Conservation (phyloP, 2,888 invertebrate species). For the Phengaris alcon region DNA sequence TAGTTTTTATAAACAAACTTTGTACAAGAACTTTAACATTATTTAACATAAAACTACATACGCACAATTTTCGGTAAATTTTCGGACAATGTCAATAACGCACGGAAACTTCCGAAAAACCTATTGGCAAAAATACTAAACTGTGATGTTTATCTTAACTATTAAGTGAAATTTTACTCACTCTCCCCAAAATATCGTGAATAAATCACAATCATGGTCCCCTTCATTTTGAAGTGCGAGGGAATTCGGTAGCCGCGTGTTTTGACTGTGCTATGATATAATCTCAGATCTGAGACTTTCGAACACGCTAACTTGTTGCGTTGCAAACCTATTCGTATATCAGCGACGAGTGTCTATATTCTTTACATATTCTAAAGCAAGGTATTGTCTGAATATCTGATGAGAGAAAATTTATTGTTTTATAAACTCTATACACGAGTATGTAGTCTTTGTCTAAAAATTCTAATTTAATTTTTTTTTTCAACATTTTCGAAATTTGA, state of each 20-base stretch:
- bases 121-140: neutral
- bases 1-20: too few relatives aligned
- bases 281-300: constrained; percentile 46
- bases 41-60: too few relatives aligned
- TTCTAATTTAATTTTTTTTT: too few relatives aligned
- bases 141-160: neutral
- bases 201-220: neutral
- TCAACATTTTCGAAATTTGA: too few relatives aligned
- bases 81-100: too few relatives aligned
- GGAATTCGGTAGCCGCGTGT: constrained; percentile 44
- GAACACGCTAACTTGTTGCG: constrained; percentile 75
- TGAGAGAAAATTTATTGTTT: too few relatives aligned
- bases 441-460: too few relatives aligned
- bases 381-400: too few relatives aligned
- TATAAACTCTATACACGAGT: too few relatives aligned
- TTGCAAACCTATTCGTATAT: constrained; percentile 30
- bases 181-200: constrained; percentile 2
- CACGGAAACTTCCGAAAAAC: neutral
- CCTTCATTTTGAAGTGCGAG: constrained; percentile 29
- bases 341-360: neutral
- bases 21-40: too few relatives aligned
- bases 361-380: neutral
- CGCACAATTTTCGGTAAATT: neutral
- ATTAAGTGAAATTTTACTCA: constrained; percentile 6
- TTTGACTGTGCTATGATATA: constrained; percentile 64